Conservation (phyloP, 64 coral and sea anemone species). For the Montipora sp. region DNA sequence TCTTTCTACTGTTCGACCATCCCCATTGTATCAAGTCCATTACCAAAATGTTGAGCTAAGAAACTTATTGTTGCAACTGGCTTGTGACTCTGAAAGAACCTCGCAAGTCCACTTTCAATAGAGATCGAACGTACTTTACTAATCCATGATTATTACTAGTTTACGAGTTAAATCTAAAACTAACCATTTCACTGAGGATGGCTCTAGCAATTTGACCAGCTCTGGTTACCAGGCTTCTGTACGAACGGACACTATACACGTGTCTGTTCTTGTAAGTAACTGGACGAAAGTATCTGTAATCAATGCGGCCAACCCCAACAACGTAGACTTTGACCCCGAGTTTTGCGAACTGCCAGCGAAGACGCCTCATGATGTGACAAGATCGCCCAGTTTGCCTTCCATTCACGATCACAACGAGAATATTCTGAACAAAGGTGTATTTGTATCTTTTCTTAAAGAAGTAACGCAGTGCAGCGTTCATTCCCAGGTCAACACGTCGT, state of each 20-base stretch:
- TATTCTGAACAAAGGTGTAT: slow-evolving; percentile 34
- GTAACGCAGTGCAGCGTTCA: background rate
- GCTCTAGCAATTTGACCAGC: slow-evolving; percentile 49
- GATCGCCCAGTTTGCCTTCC: slow-evolving; percentile 37
- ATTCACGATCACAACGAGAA: slow-evolving; percentile 58
- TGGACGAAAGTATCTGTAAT: slow-evolving; percentile 10
- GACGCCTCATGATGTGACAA: slow-evolving; percentile 1
- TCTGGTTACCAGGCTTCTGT: slow-evolving; percentile 36
- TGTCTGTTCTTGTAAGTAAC: slow-evolving; percentile 45
- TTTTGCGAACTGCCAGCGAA: slow-evolving; percentile 3
- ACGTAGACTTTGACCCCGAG: slow-evolving; percentile 42
- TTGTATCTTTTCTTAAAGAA: slow-evolving; percentile 16
- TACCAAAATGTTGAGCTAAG: too few relatives aligned
- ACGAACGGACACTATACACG: slow-evolving; percentile 42
- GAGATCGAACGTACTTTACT: too few relatives aligned
- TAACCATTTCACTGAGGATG: slow-evolving; percentile 62
- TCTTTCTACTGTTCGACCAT: too few relatives aligned
- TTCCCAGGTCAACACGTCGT: slow-evolving; percentile 32
- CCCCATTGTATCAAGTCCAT: too few relatives aligned
- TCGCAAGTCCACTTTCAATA: too few relatives aligned
- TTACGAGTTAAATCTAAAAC: background rate
- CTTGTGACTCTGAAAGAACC: too few relatives aligned
- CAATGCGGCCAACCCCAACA: slow-evolving; percentile 40
- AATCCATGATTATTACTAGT: background rate
- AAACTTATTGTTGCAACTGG: too few relatives aligned